Base-by-base conservation (phyloP, 1,140 invertebrate species). In the Nephila pilipes region DNA sequence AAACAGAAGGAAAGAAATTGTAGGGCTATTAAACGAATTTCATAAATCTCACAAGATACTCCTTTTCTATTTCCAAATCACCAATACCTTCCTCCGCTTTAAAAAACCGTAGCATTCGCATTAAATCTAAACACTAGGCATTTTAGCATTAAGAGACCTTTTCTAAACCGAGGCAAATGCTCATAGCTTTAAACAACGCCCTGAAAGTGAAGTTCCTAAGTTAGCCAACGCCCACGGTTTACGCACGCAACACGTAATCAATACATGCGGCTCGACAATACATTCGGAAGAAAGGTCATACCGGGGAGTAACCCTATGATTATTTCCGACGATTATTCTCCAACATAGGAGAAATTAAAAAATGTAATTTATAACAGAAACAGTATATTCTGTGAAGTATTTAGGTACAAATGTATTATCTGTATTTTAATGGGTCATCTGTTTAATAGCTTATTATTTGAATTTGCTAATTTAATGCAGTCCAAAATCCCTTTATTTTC, bases 191-290 rank as follows among this genome's bases (percentile, higher is more conserved):
- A 75, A 79, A 79, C 65, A 79, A 90, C 88, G 88, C 88, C 88
- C 88, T 79, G 36, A 80, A 54, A 90, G 69, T 20, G 29, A 32
- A 22, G 65, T n/a, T 10, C 88, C 29, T 57, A 60, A 57, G 10
- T 46, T 36, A 54, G 88, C 88, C 88, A 79, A 90, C 88, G 88
- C 88, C 88, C 88, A 90, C 88, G 29, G 29, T 36, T 22, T 29
- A 80, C 18, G 57, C 88, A 90, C 88, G 88, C 88, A 90, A 90
- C 88, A 90, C 54, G 88, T 90, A 90, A 90, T 79, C 88, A 90
- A 57, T 75, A 88, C 87, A 65, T 60, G 57, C 38, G 25, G 83
- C 83, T 32, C 29, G 10, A 36, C 83, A 36, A 58, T 85, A 85
- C 57, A 58, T 60, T 85, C 29, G 16, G 25, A 85, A 85, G 80